phyloP scores from a whole-genome alignment of 2,888 invertebrate species.

The Phyto melanocephala region DNA sequence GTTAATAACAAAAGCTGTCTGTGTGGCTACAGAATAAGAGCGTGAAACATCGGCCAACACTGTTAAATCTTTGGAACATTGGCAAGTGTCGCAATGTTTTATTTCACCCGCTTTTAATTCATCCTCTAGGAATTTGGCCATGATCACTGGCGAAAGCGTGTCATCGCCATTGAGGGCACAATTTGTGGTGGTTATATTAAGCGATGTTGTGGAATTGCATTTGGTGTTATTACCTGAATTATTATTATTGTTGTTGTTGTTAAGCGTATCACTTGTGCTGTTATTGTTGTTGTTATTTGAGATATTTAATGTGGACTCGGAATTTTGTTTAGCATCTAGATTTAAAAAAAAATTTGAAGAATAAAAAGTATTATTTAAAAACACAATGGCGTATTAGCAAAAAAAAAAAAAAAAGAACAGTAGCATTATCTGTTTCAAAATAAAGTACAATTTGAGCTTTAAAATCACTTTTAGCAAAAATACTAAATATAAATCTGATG shows the following conservation, averaged over 20 bases:
- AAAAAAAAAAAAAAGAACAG: not conserved
- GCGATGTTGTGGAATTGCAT: conserved; percentile 37
- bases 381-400: not conserved
- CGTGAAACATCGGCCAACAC: conserved; percentile 81
- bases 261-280: conserved; percentile 47
- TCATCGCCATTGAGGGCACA: conserved; percentile 71
- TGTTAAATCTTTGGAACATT: conserved; percentile 82
- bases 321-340: conserved; percentile 64
- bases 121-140: conserved; percentile 94
- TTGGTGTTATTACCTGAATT: conserved; percentile 29
- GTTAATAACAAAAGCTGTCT: conserved; percentile 79
- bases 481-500: too few species aligned
- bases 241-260: conserved; percentile 62
- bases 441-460: too few species aligned
- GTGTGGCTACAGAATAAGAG: conserved; percentile 83
- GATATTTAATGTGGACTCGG: conserved; percentile 52
- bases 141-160: conserved; percentile 89
- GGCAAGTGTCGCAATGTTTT: conserved; percentile 91
- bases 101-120: conserved; percentile 88
- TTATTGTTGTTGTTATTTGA: conserved; percentile 65
- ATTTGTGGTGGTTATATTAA: conserved; percentile 32
- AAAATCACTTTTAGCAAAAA: too few species aligned
- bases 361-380: not conserved
- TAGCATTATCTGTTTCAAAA: not conserved
- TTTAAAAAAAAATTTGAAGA: not conserved